Evolutionary conservation across 2,113 vertebrate genomes (phyloP), one percentile per base, ranked within the genome.

Genomic region (Sus scrofa): DNA sequence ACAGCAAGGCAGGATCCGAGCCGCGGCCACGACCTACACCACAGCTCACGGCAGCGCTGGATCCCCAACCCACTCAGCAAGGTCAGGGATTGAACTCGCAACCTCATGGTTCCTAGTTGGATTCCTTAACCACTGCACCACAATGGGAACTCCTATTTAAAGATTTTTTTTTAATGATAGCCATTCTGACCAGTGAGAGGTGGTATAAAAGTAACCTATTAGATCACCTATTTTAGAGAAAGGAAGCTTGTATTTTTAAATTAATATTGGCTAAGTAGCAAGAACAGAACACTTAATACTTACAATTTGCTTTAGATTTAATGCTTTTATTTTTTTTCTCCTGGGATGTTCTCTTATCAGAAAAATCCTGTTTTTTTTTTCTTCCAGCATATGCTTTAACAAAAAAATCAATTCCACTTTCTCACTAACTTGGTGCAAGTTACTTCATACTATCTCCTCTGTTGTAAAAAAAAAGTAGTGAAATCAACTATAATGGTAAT

Each of bases 241-340:
- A 52, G 50, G 22, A 89, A 93, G 37, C n/a, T 68, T 93, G 24
- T 73, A 67, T 87, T 88, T 89, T 94, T 79, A 19, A 79, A 39
- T 27, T 18, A 83, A 78, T 84, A 52, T 58, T 74, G 37, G 34
- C 1, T 86, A 94, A 32, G 3, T 39, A 82, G 50, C 54, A 95
- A 52, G 26, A 89, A 65, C 2, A 52, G 26, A 89, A 65, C 2
- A 67, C 39, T 71, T 75, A 73, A 70, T 58, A 37, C 44, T 71
- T 89, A 58, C 10, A 63, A 14, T 77, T 70, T 70, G n/a, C n/a
- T 91, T 75, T 96, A n/a, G 50, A 92, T 74, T 84, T 86, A 90
- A 87, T 87, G 12, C 22, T 86, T 78, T 70, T 58, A 30, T 54
- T 94, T 81, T 82, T 88, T 22, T 56, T 50, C n/a, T 65, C 65